Conservation (phyloP, 1,140 invertebrate species). For the Heliconius hewitsoni region DNA sequence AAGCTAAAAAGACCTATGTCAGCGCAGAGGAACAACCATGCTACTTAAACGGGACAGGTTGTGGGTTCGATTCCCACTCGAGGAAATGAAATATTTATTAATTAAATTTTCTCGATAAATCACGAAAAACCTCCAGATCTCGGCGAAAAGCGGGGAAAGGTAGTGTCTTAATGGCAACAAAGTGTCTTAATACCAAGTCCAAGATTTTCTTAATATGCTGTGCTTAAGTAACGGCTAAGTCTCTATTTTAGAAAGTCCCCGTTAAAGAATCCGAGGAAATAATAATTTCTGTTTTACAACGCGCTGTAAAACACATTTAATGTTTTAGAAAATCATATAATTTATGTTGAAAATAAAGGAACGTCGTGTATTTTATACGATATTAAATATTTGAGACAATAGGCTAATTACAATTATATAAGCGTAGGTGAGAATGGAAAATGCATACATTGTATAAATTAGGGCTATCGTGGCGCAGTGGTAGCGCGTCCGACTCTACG, state of each 20-base stretch:
- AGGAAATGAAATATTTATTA: too few relatives aligned
- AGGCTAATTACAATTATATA: background rate
- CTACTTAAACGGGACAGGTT: too few relatives aligned
- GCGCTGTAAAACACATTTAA: slow-evolving; percentile 2
- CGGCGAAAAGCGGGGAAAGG: too few relatives aligned
- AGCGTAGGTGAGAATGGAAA: background rate
- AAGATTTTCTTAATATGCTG: background rate
- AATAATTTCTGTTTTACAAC: background rate
- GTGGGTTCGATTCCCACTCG: too few relatives aligned
- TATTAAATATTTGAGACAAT: slow-evolving; percentile 1
- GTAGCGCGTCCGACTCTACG: too few relatives aligned
- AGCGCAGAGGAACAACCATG: too few relatives aligned
- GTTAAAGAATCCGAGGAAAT: background rate
- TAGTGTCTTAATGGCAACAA: too few relatives aligned
- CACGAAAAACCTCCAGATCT: too few relatives aligned
- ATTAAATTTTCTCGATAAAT: too few relatives aligned
- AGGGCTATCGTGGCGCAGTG: too few relatives aligned
- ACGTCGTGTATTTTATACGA: background rate
- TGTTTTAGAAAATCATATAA: slow-evolving; percentile 10
- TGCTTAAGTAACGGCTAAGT: background rate
- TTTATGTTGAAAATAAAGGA: background rate
- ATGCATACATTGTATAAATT: background rate
- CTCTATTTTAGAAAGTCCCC: background rate
- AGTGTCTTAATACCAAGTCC: too few relatives aligned
- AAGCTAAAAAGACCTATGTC: too few relatives aligned